Base-by-base conservation (phyloP, 2,113 vertebrate genomes). In the Mirounga angustirostris region DNA sequence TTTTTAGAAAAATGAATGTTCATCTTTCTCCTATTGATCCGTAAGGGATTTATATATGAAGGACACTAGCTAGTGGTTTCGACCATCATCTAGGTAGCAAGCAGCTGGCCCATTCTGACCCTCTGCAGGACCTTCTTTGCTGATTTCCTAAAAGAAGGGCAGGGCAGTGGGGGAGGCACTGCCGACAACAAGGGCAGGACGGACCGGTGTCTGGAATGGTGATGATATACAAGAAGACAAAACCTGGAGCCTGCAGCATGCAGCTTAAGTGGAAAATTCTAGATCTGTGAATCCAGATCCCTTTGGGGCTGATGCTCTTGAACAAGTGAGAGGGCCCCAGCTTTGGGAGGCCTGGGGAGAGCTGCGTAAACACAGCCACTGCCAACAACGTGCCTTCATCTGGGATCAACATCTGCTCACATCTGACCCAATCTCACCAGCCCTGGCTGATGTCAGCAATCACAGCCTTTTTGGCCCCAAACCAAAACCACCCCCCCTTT, bases 1-100 rank as follows among this genome's bases (percentile, higher is more conserved):
- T 95, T 65, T 54, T 86, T 11, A 91, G 95, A 94, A 91, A 81
- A 80, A 12, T 8, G 59, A 78, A 78, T 2, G 43, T 71, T 90
- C 87, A 65, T 69, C 43, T 95, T 85, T 97, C 65, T 36, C 79
- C 87, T 92, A 92, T 82, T 90, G 94, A 89, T 94, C 83, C 80
- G 59, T 83, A 59, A 12, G 67, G 95, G 79, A 65, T 96, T 97
- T 95, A 74, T 74, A 73, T 14, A 46, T 30, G 95, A 92, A 89
- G 50, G 61, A 79, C 13, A 65, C 73, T 2, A 43, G 61, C 46
- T 40, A 61, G 71, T 9, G 83, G 67, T 65, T 61, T 54, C 58
- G 65, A 52, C 78, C 56, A 24, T 69, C 30, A n/a, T 40, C 56
- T 43, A 21, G 5, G 7, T 19, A 50, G 74, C 52, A 56, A 33